Conservation (phyloP, 2,113 vertebrate genomes). For the Heteronetta atricapilla region DNA sequence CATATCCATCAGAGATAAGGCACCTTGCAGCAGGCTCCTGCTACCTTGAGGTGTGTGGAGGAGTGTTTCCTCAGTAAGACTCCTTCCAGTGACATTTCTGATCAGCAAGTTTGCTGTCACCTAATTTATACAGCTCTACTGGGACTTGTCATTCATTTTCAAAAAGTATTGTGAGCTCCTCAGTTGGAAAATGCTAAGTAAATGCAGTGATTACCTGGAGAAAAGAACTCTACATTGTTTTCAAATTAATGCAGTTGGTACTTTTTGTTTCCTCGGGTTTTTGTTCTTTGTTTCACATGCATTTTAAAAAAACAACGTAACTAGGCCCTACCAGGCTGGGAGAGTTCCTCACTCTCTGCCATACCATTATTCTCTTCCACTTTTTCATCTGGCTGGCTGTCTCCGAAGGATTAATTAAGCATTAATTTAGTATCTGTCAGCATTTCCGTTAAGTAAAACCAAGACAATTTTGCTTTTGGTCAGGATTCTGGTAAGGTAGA, state of each 20-base stretch:
- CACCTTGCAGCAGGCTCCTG: background rate
- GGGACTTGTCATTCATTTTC: background rate
- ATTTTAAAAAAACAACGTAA: background rate
- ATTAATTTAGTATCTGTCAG: constrained; percentile 45
- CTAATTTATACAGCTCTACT: background rate
- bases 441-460: constrained; percentile 2
- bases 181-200: background rate
- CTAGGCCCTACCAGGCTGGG: background rate
- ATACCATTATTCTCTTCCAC: background rate
- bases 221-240: background rate
- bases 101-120: background rate
- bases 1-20: accelerated
- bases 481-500: constrained; percentile 39
- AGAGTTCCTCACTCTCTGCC: background rate
- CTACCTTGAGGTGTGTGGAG: background rate
- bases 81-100: background rate
- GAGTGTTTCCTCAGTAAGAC: background rate
- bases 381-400: background rate
- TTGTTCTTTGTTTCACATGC: background rate
- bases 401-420: constrained; percentile 55
- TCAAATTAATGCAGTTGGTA: background rate
- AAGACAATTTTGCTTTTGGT: constrained; percentile 32
- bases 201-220: background rate
- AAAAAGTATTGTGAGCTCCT: background rate
- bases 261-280: background rate